Evolutionary conservation across 2,888 invertebrate genomes (phyloP).

Genomic region (Tipula vernalis): DNA sequence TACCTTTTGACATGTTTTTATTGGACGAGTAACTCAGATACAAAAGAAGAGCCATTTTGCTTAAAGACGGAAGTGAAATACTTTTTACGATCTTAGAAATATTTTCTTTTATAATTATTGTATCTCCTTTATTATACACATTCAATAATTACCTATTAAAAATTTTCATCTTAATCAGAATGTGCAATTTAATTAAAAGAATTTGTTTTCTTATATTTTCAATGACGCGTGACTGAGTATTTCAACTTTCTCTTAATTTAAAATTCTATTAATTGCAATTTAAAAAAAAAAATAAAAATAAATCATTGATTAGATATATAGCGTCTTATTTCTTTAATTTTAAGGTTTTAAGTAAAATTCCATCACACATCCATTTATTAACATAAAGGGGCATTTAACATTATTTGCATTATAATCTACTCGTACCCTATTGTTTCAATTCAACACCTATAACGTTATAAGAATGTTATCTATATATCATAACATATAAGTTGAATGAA

Average conservation of each 20-base stretch:
- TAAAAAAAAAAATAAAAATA: not conserved
- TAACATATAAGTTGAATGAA: not conserved
- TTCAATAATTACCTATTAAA: not conserved
- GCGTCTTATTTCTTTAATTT: not conserved
- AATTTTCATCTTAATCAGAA: not conserved
- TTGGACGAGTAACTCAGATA: not conserved
- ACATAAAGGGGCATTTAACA: not conserved
- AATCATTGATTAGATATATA: not conserved
- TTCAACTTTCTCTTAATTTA: not conserved
- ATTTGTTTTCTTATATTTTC: not conserved
- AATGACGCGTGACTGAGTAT: not conserved
- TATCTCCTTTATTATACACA: too few species aligned
- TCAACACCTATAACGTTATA: not conserved
- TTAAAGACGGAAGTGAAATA: not conserved
- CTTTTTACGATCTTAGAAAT: not conserved
- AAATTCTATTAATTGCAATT: not conserved
- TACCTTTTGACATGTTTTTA: not conserved
- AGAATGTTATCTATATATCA: not conserved
- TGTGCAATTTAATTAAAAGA: not conserved
- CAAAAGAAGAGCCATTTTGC: not conserved
- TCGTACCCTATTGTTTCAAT: not conserved
- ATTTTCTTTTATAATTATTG: not conserved
- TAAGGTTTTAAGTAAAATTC: not conserved
- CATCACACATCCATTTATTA: not conserved
- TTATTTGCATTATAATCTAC: not conserved